Percentiles rank a stretch among this genome's conserved stretches.
phyloP scores from a whole-genome alignment of 2,888 invertebrate species.

The Tetheella fluctuosa region DNA sequence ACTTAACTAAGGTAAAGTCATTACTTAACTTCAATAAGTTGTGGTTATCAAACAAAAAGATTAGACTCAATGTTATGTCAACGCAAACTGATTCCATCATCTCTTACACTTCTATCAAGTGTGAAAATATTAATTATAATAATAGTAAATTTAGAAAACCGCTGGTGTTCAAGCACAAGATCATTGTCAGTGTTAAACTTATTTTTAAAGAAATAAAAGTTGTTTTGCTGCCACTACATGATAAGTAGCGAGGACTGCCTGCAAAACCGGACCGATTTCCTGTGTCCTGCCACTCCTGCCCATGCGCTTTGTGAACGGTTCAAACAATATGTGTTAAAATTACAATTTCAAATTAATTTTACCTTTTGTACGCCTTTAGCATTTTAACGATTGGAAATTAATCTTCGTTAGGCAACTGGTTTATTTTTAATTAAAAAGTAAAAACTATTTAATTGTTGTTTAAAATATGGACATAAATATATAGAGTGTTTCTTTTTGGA shows the following conservation, averaged over 20 bases:
- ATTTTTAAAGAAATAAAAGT: conserved; percentile 9
- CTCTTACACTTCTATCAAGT: too few relatives aligned
- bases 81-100: too few relatives aligned
- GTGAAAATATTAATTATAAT: too few relatives aligned
- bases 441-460: not conserved
- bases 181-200: not conserved
- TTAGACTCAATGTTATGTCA: too few relatives aligned
- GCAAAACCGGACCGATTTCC: conserved; percentile 64
- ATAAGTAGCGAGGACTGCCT: conserved; percentile 34
- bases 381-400: conserved; percentile 1
- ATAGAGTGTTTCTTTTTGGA: not conserved
- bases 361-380: not conserved
- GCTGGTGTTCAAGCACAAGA: not conserved
- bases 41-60: too few relatives aligned
- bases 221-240: conserved; percentile 43
- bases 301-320: conserved; percentile 26
- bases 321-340: conserved; percentile 36
- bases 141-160: too few relatives aligned
- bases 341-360: conserved; percentile 12
- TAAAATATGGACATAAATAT: not conserved
- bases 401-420: conserved; percentile 10
- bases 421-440: not conserved
- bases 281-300: conserved; percentile 28
- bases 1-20: too few relatives aligned
- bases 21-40: too few relatives aligned